Evolutionary conservation across 2,113 vertebrate species (phyloP).

Genomic region (Odocoileus hemionus): DNA sequence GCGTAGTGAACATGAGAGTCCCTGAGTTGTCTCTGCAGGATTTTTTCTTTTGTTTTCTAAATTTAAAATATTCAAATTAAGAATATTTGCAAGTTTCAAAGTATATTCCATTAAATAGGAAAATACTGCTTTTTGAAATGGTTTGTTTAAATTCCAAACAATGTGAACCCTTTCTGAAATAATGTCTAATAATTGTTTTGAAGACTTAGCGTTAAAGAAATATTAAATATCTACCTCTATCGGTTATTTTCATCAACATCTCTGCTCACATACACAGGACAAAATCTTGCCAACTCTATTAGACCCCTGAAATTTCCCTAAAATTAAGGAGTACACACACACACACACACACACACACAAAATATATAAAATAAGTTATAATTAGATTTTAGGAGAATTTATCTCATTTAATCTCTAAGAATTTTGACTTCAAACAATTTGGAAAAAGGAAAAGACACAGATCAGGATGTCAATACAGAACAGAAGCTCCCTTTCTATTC

Average conservation of each 20-base stretch:
- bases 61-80: not conserved
- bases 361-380: not conserved
- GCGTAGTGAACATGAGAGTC: not conserved
- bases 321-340: not conserved
- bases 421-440: not conserved
- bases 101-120: not conserved
- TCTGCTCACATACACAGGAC: not conserved
- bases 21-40: not conserved
- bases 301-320: not conserved
- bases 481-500: not conserved
- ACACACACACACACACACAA: not conserved
- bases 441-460: not conserved
- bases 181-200: not conserved
- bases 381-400: not conserved
- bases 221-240: not conserved
- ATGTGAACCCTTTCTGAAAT: not conserved
- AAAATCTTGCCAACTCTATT: not conserved
- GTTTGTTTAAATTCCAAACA: not conserved
- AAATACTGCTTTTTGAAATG: not conserved
- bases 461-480: not conserved
- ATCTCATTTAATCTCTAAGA: not conserved
- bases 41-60: not conserved
- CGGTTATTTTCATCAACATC: not conserved
- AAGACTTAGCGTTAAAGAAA: not conserved
- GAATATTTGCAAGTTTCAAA: not conserved